Base-by-base conservation (phyloP, 2,888 invertebrate genomes). In the Lutraria lutraria region DNA sequence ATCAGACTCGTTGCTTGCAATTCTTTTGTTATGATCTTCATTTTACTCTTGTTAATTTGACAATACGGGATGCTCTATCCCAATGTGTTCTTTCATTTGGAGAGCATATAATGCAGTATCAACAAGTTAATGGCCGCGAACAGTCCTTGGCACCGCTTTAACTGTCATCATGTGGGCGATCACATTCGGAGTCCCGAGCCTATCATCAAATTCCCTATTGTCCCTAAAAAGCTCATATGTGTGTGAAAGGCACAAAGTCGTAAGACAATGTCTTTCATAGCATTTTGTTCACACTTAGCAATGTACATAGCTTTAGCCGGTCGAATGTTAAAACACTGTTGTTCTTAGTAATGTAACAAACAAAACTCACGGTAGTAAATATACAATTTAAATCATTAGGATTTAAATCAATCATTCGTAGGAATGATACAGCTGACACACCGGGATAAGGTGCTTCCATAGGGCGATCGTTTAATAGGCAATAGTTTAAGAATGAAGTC, bases 321-420 rank as follows among this genome's bases (percentile, higher is more conserved):
- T 83, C 83, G 53, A 83, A 83, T 10, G 83, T 83, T 54, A 83
- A 29, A 16, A 83, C 29, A 10, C 34, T 2, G 60, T 83, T 60
- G 13, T 29, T 56, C 25, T 12, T 10, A 31, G 83, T 25, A n/a
- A 60, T 54, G 16, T 56, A 12, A 21, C 4, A 25, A 16, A 83
- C 56, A 60, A n/a, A 83, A 13, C n/a, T 54, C 29, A 83, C 25
- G 13, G 83, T 83, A 25, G 56, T 25, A 60, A 29, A 83, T 25
- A n/a, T n/a, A n/a, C n/a, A n/a, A n/a, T n/a, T n/a, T n/a, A n/a
- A n/a, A n/a, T n/a, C n/a, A n/a, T n/a, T n/a, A n/a, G n/a, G n/a
- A n/a, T n/a, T n/a, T n/a, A n/a, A n/a, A n/a, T n/a, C n/a, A n/a
- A n/a, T n/a, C n/a, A n/a, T n/a, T n/a, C n/a, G n/a, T n/a, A n/a